Conservation (phyloP, 2,888 invertebrate genomes). For the Protonemura montana region DNA sequence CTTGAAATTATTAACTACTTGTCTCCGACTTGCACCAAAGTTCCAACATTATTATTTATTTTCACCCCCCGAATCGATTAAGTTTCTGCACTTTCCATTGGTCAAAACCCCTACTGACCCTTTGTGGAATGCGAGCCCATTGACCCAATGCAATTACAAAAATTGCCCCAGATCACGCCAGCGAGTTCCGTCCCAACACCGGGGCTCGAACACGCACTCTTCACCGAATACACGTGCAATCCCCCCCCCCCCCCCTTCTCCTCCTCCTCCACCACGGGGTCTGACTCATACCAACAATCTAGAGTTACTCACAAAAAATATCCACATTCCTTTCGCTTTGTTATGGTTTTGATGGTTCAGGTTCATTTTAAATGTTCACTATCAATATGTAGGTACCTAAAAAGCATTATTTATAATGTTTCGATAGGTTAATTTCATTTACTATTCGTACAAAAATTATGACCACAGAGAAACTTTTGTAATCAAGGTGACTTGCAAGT, state of each 20-base stretch:
- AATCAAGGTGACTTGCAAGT: too few species aligned
- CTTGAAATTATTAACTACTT: not conserved
- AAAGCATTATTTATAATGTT: too few species aligned
- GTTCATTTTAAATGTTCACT: not conserved
- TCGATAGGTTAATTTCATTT: too few species aligned
- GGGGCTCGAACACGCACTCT: not conserved
- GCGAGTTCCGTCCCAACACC: not conserved
- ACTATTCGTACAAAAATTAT: too few species aligned
- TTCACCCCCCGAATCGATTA: not conserved
- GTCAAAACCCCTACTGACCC: not conserved
- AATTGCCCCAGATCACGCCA: conserved; percentile 7
- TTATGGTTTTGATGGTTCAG: not conserved
- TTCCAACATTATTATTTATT: not conserved
- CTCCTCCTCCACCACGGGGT: too few species aligned
- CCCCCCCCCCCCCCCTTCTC: too few species aligned
- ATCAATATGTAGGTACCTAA: not conserved
- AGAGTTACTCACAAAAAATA: not conserved
- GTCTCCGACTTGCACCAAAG: not conserved
- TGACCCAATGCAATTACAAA: not conserved
- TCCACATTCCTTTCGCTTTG: conserved; percentile 12
- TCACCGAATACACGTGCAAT: not conserved
- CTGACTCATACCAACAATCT: not conserved
- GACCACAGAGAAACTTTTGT: too few species aligned
- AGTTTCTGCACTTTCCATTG: not conserved
- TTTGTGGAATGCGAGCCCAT: not conserved